phyloP scores from a whole-genome alignment of 2,113 vertebrate species.

The Canis aureus region DNA sequence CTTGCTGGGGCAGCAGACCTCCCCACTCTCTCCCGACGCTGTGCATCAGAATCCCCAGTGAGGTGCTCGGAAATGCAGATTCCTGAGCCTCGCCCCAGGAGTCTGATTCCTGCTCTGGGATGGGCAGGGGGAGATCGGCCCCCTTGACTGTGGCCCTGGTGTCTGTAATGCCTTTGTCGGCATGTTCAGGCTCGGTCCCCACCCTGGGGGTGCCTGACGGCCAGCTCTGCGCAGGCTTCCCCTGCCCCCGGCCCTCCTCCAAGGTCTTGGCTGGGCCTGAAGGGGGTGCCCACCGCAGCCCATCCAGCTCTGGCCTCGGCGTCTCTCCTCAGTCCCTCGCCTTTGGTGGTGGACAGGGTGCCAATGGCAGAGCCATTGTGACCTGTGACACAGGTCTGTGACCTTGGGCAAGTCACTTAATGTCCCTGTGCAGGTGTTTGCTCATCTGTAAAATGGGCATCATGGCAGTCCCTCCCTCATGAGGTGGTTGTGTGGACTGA shows the following conservation, averaged over 20 bases:
- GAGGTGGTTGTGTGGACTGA: not conserved
- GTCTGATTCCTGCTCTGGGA: not conserved
- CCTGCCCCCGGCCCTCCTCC: not conserved
- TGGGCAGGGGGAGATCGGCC: not conserved
- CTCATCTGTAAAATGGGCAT: no score
- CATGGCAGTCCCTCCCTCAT: not conserved
- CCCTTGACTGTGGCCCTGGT: not conserved
- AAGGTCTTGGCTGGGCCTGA: not conserved
- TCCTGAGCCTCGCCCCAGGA: not conserved
- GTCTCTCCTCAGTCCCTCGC: not conserved
- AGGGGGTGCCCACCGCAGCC: not conserved
- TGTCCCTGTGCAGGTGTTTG: no score
- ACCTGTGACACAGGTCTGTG: not conserved
- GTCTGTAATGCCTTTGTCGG: not conserved
- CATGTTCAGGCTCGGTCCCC: not conserved
- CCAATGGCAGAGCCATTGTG: no score
- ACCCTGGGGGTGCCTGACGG: not conserved
- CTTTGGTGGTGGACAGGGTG: rapidly evolving
- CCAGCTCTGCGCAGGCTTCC: not conserved
- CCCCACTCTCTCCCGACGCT: not conserved
- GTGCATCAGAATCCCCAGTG: not conserved
- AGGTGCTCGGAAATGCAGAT: not conserved
- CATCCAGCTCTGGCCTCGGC: not conserved
- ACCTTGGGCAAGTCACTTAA: not conserved
- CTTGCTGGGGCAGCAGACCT: no score